phyloP scores from a whole-genome alignment of 2,113 vertebrate genomes.

The Geococcyx californianus region DNA sequence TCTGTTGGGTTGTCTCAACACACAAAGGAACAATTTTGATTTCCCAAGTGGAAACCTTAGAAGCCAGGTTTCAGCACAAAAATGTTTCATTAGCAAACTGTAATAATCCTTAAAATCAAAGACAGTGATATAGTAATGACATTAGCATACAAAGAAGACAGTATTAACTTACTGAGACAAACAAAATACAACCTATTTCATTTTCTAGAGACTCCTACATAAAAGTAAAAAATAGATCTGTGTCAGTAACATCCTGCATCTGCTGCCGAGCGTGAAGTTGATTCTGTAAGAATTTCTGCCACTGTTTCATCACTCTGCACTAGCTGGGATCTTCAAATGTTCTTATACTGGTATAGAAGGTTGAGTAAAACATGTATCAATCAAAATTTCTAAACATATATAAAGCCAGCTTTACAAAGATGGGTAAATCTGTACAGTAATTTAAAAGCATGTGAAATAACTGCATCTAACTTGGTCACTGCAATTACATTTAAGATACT shows the following conservation, averaged over 20 bases:
- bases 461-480: not conserved
- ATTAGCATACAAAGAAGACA: not conserved
- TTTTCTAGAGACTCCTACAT: not conserved
- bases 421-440: not conserved
- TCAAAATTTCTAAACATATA: not conserved
- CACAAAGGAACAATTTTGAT: not conserved
- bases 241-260: not conserved
- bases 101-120: not conserved
- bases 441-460: not conserved
- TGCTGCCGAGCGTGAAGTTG: fast-evolving
- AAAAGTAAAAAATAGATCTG: not conserved
- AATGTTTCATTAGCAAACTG: not conserved
- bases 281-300: not conserved
- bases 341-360: not conserved
- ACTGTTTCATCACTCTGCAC: not conserved
- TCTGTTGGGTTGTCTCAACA: not conserved
- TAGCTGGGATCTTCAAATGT: not conserved
- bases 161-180: not conserved
- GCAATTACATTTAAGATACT: not conserved
- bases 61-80: not conserved
- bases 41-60: not conserved
- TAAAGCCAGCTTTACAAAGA: not conserved
- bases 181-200: not conserved
- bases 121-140: not conserved
- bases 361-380: not conserved